Conservation (phyloP, 2,797 vertebrate genomes). For the Glossophaga mutica region DNA sequence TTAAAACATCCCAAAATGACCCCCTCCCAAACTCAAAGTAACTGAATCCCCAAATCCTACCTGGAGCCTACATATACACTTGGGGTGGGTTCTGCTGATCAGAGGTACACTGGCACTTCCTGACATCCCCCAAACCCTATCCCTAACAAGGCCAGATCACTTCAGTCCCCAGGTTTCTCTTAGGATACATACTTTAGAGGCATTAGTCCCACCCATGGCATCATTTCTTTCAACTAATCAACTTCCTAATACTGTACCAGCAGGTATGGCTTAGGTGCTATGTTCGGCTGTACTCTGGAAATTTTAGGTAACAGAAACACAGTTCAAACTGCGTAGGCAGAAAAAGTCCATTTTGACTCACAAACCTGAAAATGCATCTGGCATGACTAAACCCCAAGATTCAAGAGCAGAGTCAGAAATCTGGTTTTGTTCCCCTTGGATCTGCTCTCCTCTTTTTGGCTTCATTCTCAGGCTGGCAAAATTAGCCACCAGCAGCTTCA, state of each 20-base stretch:
- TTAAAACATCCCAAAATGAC: background rate
- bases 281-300: background rate
- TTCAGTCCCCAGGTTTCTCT: background rate
- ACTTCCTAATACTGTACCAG: background rate
- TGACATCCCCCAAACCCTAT: background rate
- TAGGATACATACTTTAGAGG: background rate
- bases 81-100: background rate
- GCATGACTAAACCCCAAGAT: background rate
- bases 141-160: background rate
- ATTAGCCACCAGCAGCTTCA: background rate
- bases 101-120: background rate
- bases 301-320: background rate
- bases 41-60: background rate
- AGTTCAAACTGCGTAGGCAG: background rate
- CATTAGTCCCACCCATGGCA: background rate
- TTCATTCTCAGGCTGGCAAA: background rate
- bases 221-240: background rate
- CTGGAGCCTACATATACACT: background rate
- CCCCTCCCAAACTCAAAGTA: background rate
- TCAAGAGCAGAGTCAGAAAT: background rate
- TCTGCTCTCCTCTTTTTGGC: background rate
- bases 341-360: background rate
- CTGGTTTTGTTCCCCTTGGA: background rate
- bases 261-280: background rate
- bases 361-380: background rate